Evolutionary conservation across 2,797 vertebrate genomes (phyloP).

Genomic region (Merluccius polli): DNA sequence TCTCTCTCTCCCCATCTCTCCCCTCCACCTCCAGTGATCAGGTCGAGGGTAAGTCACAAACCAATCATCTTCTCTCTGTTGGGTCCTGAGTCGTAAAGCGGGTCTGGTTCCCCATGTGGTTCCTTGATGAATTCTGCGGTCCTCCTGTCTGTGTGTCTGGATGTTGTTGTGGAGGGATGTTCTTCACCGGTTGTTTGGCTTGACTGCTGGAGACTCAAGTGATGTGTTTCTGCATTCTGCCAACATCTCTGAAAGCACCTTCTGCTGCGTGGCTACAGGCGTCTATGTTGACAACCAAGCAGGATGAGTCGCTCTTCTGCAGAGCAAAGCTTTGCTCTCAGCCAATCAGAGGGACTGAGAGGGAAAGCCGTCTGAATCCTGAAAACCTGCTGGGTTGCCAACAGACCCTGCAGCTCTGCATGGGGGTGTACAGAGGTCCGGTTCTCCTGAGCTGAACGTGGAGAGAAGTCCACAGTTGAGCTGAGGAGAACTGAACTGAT

Average conservation of each 20-base stretch:
- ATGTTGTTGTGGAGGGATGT: background rate
- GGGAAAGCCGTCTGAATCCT: background rate
- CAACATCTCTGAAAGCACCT: background rate
- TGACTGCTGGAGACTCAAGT: constrained; percentile 62
- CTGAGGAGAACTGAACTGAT: background rate
- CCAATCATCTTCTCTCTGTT: background rate
- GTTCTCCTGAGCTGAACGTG: constrained; percentile 40
- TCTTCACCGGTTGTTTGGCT: constrained; percentile 53
- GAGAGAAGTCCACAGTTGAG: background rate
- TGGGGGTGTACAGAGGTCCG: constrained; percentile 41
- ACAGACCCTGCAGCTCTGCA: constrained; percentile 58
- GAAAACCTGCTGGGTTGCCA: constrained; percentile 38
- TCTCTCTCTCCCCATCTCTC: constrained; percentile 17
- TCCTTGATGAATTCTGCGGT: constrained; percentile 33
- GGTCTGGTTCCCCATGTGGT: background rate
- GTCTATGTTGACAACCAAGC: constrained; percentile 39
- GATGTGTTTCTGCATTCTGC: constrained; percentile 32
- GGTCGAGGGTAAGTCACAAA: constrained; percentile 82
- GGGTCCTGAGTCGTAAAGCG: background rate
- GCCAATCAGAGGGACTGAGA: background rate
- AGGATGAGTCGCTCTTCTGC: constrained; percentile 8
- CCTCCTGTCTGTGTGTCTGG: background rate
- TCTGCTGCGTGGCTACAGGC: constrained; percentile 45
- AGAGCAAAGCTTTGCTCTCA: background rate
- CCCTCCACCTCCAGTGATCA: constrained; percentile 77